phyloP scores from a whole-genome alignment of 2,113 vertebrate species.

The Sclerurus mexicanus region DNA sequence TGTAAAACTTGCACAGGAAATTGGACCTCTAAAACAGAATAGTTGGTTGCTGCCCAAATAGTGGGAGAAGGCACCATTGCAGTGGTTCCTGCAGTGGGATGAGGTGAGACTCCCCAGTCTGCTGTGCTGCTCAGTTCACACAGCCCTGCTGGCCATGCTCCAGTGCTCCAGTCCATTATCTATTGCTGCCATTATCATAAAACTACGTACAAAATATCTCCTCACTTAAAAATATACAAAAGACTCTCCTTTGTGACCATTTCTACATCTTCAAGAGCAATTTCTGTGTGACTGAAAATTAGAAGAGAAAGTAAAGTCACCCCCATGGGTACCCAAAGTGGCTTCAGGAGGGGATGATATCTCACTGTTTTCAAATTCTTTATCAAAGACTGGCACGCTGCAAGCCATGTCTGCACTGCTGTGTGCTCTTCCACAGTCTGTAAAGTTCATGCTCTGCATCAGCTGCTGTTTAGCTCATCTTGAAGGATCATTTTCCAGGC shows the following conservation, averaged over 20 bases:
- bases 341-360: background rate
- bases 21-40: background rate
- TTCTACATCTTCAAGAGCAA: background rate
- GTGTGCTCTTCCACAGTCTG: background rate
- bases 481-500: background rate
- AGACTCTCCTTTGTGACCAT: background rate
- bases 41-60: rapidly evolving
- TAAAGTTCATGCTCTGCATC: background rate
- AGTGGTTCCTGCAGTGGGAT: background rate
- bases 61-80: background rate
- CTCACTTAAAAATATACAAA: background rate
- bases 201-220: background rate
- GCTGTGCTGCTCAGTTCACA: background rate
- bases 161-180: background rate
- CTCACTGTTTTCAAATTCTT: background rate
- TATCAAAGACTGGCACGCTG: background rate
- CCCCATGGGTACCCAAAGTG: rapidly evolving
- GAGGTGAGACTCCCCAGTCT: background rate
- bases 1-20: background rate
- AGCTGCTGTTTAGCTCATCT: background rate
- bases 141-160: background rate
- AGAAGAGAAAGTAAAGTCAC: background rate
- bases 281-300: background rate
- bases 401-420: background rate
- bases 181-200: background rate